Conservation (phyloP, 1,140 invertebrate genomes). For the Aphis craccivora region DNA sequence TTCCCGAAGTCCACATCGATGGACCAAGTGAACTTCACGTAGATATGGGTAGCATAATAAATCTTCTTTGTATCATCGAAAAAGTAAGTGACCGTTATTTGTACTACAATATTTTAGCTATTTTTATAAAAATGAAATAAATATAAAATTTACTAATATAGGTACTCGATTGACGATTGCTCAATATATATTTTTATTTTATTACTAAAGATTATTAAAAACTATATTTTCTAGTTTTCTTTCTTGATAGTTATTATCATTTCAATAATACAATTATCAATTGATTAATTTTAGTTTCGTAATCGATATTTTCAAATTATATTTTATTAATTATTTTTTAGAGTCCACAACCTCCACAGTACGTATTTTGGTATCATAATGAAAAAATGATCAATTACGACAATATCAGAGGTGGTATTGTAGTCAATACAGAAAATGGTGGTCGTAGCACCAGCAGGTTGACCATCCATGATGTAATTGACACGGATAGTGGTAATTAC, state of each 20-base stretch:
- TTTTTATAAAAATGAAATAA: background rate
- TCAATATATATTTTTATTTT: no score
- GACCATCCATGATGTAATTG: constrained; percentile 81
- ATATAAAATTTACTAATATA: background rate
- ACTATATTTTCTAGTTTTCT: background rate
- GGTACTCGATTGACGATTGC: background rate
- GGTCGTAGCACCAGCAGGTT: constrained; percentile 82
- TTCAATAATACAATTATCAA: no score
- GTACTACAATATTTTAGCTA: background rate
- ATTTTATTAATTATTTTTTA: constrained; percentile 65
- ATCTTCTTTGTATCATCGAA: constrained; percentile 90
- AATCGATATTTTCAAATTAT: background rate
- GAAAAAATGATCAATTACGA: constrained; percentile 93
- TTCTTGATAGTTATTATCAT: no score
- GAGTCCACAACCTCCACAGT: constrained; percentile 88
- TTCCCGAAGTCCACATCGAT: constrained; percentile 85
- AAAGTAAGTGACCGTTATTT: constrained; percentile 73
- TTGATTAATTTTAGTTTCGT: background rate
- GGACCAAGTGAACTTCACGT: constrained; percentile 84
- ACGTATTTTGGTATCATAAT: constrained; percentile 93
- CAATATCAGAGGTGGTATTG: constrained; percentile 81
- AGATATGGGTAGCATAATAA: constrained; percentile 87
- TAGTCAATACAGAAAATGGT: constrained; percentile 84
- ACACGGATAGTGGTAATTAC: constrained; percentile 89
- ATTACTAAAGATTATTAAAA: no score